A percentile compares a stretch with the other conserved stretches of the same genome.
Evolutionary conservation across 30 jellyfish, hydroid and myxozoan species (phyloP).

Genomic region (Chrysaora quinquecirrha): DNA sequence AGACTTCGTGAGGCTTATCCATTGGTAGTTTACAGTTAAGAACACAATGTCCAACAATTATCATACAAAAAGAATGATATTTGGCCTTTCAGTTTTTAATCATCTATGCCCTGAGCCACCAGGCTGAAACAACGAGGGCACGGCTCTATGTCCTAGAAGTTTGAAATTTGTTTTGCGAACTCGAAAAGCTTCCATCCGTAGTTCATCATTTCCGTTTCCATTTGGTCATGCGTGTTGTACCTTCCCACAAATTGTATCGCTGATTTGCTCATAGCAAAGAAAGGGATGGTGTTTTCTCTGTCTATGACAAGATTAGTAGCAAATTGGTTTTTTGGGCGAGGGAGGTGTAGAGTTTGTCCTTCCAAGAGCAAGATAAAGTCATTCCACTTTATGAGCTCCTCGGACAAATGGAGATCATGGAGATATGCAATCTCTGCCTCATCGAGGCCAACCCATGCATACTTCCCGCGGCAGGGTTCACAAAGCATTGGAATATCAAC

Average conservation of each 20-base stretch:
- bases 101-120: no score
- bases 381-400: slow-evolving; percentile 7
- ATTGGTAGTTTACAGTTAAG: not conserved
- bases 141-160: no score
- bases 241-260: not conserved
- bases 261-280: not conserved
- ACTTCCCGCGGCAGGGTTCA: not conserved
- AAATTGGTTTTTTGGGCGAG: not conserved
- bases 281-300: not conserved
- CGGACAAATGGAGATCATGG: slow-evolving; percentile 14
- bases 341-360: not conserved
- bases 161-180: not conserved
- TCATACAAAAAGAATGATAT: not conserved
- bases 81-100: not conserved
- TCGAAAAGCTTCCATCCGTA: not conserved
- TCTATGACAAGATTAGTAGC: not conserved
- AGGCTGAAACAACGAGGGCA: not conserved
- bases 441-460: slow-evolving; percentile 36
- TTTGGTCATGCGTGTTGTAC: not conserved
- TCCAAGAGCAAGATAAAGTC: slow-evolving; percentile 7
- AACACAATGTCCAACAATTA: not conserved
- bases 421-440: slow-evolving; percentile 26
- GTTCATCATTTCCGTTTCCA: not conserved
- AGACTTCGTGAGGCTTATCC: not conserved
- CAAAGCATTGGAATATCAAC: not conserved